Conservation (phyloP, 2,888 invertebrate species). For the Yponomeuta malinellus region DNA sequence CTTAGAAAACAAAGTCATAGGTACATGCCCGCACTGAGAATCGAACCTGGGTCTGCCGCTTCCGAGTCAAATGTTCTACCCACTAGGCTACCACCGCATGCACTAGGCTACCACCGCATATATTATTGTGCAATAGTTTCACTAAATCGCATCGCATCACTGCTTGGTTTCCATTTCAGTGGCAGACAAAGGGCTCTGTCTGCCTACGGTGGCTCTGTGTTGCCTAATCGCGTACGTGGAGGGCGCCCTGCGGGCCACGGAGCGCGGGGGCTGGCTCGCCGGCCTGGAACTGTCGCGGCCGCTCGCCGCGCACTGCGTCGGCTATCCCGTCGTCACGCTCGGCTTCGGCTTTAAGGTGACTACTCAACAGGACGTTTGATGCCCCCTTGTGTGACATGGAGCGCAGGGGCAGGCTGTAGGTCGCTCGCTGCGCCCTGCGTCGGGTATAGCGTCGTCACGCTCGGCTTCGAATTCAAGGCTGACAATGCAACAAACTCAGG, state of each 20-base stretch:
- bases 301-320: slow-evolving; percentile 96
- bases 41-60: too few species aligned
- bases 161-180: slow-evolving; percentile 31
- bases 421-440: slow-evolving; percentile 98
- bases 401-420: slow-evolving; percentile 92
- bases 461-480: slow-evolving; percentile 96
- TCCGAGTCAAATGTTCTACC: too few species aligned
- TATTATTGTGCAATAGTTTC: too few species aligned
- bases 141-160: too few species aligned
- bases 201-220: slow-evolving; percentile 96
- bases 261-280: slow-evolving; percentile 79
- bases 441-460: slow-evolving; percentile 93
- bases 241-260: slow-evolving; percentile 89
- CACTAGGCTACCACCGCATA: too few species aligned
- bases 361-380: neutral
- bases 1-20: too few species aligned
- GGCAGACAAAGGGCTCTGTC: slow-evolving; percentile 92
- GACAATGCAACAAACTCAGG: neutral
- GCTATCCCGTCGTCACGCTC: slow-evolving; percentile 94
- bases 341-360: slow-evolving; percentile 92
- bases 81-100: too few species aligned
- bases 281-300: slow-evolving; percentile 94
- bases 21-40: too few species aligned
- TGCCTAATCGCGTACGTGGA: slow-evolving; percentile 96
- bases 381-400: slow-evolving; percentile 77